Evolutionary conservation across 2,113 vertebrate genomes (phyloP).

Genomic region (Grantiella picta): DNA sequence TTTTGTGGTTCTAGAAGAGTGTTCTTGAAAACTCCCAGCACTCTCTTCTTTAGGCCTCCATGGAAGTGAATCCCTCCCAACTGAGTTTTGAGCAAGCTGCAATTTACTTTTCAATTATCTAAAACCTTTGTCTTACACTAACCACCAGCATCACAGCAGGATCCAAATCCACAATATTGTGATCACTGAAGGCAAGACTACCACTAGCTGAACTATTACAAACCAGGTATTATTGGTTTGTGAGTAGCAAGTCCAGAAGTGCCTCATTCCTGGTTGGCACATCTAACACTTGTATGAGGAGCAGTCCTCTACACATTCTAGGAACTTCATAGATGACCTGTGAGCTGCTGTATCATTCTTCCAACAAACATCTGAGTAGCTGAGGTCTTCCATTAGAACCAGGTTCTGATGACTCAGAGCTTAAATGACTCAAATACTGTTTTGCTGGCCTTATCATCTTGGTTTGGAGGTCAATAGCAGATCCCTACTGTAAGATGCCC

Average conservation of each 20-base stretch:
- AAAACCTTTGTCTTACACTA: neutral
- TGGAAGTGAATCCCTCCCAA: neutral
- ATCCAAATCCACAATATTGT: neutral
- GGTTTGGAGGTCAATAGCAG: neutral
- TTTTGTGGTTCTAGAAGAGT: neutral
- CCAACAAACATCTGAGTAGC: neutral
- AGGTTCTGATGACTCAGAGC: neutral
- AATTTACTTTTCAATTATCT: neutral
- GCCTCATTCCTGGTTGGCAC: neutral
- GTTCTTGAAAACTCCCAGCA: neutral
- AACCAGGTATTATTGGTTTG: neutral
- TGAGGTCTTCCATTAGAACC: neutral
- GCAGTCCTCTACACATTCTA: neutral
- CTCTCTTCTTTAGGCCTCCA: neutral
- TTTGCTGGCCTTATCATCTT: neutral
- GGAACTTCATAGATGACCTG: neutral
- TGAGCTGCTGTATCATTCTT: neutral
- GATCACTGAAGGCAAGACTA: neutral
- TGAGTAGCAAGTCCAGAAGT: neutral
- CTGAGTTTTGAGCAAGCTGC: neutral
- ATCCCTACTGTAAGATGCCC: neutral
- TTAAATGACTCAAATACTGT: neutral
- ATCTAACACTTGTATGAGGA: neutral
- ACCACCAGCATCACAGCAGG: neutral
- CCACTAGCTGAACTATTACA: neutral